Evolutionary conservation across 1,140 invertebrate species (phyloP).

Genomic region (Camponotus floridanus): DNA sequence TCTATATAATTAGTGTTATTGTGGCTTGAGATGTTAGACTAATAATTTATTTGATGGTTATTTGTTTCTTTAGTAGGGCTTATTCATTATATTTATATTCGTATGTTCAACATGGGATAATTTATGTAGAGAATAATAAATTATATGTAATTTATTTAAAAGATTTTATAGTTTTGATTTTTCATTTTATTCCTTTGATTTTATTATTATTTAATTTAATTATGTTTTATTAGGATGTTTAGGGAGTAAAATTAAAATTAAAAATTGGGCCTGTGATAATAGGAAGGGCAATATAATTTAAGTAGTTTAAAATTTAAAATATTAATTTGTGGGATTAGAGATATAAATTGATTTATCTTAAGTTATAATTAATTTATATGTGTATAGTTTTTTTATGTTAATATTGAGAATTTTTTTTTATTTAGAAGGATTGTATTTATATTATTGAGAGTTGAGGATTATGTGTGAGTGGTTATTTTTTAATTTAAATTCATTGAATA

Average conservation of each 20-base stretch:
- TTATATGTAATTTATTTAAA: constrained; percentile 83
- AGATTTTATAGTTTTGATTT: constrained; percentile 84
- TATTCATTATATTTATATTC: constrained; percentile 79
- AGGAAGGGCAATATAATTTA: too few species aligned
- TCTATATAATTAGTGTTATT: constrained; percentile 80
- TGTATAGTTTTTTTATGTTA: background rate
- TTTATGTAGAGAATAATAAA: constrained; percentile 43
- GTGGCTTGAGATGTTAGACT: constrained; percentile 85
- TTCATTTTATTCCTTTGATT: constrained; percentile 84
- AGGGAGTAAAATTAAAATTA: too few species aligned
- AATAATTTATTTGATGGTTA: constrained; percentile 86
- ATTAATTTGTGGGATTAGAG: constrained; percentile 14
- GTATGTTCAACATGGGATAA: constrained; percentile 86
- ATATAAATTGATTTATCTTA: constrained; percentile 56
- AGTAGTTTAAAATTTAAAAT: constrained; percentile 21
- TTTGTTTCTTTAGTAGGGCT: constrained; percentile 86
- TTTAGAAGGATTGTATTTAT: constrained; percentile 79
- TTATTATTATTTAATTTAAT: constrained; percentile 79
- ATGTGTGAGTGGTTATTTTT: constrained; percentile 85
- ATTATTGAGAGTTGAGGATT: constrained; percentile 80
- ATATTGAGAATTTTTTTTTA: background rate
- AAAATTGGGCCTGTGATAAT: too few species aligned
- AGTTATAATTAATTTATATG: background rate
- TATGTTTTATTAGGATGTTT: background rate
- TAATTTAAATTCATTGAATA: background rate